Evolutionary conservation across 2,888 invertebrate species (phyloP).

Genomic region (Plusia festucae): DNA sequence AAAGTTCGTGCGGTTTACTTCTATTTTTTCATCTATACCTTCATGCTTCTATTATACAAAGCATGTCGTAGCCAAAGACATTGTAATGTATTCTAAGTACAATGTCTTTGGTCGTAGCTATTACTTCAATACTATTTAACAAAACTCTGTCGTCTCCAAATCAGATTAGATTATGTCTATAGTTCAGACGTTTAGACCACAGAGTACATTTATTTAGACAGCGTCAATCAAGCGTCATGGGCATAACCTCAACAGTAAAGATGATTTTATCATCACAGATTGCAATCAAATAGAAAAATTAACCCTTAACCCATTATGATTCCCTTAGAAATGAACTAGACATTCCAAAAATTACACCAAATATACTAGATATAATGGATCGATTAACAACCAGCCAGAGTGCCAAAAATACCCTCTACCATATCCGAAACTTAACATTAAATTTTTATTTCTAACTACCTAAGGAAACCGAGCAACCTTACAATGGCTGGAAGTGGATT

Average conservation of each 20-base stretch:
- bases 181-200: too few species aligned
- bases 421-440: not conserved
- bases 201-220: too few species aligned
- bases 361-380: conserved; percentile 25
- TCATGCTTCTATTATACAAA: too few species aligned
- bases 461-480: conserved; percentile 7
- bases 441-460: conserved; percentile 10
- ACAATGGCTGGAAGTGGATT: not conserved
- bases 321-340: not conserved
- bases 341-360: not conserved
- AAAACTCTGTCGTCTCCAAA: not conserved
- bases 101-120: too few species aligned
- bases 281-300: not conserved
- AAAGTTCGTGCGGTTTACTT: too few species aligned
- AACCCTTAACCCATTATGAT: not conserved
- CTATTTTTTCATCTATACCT: too few species aligned
- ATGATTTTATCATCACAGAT: too few species aligned
- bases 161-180: not conserved
- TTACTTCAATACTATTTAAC: not conserved
- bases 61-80: not conserved
- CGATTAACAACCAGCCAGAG: not conserved
- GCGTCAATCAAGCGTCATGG: conserved; percentile 3
- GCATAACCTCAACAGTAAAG: not conserved
- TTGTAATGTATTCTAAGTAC: too few species aligned
- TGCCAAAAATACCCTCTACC: not conserved